Evolutionary conservation across 2,113 vertebrate genomes (phyloP).

Genomic region (Pelmatolapia mariae): DNA sequence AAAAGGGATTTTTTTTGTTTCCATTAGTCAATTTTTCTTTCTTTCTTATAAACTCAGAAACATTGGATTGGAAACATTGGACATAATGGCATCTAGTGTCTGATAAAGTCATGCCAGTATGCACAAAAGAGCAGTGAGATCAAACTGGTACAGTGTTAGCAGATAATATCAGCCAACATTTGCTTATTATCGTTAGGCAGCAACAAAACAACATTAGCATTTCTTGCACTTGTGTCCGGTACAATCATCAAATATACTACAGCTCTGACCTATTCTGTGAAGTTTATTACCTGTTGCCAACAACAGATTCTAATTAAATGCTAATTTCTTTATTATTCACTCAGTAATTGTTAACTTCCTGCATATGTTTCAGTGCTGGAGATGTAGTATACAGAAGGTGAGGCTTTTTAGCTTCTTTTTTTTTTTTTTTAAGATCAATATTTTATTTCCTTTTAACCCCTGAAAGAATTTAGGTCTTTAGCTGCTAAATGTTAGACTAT

Average conservation of each 20-base stretch:
- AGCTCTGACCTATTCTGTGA: neutral
- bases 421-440: neutral
- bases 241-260: neutral
- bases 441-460: neutral
- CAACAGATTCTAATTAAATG: neutral
- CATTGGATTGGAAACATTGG: neutral
- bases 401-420: neutral
- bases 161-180: neutral
- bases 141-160: neutral
- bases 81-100: neutral
- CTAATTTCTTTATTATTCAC: neutral
- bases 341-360: neutral
- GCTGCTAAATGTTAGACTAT: neutral
- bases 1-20: neutral
- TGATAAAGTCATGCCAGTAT: neutral
- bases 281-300: neutral
- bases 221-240: neutral
- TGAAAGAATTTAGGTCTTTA: neutral
- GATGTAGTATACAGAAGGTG: neutral
- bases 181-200: neutral
- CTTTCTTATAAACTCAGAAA: neutral
- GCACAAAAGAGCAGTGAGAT: neutral
- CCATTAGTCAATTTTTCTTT: neutral
- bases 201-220: neutral
- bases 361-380: rapidly evolving